Conservation (phyloP, 2,113 vertebrate species). For the Psettodes erumei region DNA sequence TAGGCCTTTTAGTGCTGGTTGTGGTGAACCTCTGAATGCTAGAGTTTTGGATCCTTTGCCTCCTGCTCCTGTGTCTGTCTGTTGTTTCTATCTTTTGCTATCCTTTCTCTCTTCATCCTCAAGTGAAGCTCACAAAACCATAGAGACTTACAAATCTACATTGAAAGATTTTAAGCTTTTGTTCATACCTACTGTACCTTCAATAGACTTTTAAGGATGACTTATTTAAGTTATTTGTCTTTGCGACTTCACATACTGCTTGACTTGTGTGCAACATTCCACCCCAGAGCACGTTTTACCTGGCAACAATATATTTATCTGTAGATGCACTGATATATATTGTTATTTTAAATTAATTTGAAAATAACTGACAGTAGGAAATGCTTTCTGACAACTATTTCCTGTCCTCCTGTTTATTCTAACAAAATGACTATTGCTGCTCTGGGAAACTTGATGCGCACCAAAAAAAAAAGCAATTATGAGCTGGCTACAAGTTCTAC, state of each 20-base stretch:
- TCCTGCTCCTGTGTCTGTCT: not conserved
- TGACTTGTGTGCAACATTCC: not conserved
- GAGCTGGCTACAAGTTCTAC: not conserved
- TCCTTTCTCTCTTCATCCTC: not conserved
- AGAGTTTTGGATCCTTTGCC: constrained; percentile 17
- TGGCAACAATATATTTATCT: not conserved
- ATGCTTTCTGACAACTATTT: constrained; percentile 1
- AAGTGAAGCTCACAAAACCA: not conserved
- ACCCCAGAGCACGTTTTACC: not conserved
- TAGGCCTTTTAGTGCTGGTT: constrained; percentile 13
- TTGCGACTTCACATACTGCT: not conserved
- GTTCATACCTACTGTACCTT: not conserved
- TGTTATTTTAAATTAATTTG: not conserved
- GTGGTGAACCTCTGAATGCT: constrained; percentile 16
- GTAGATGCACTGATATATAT: no score
- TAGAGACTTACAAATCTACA: not conserved
- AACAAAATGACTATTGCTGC: constrained; percentile 27
- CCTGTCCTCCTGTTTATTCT: constrained; percentile 9
- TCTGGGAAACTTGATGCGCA: not conserved
- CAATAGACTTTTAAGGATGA: not conserved
- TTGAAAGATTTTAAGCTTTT: not conserved
- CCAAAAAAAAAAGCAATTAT: constrained; percentile 28
- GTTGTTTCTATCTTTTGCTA: not conserved
- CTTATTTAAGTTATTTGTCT: not conserved
- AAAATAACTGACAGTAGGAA: not conserved